Percentiles rank a stretch among this genome's conserved stretches.
These are phyloP conservation scores for Synanthedon myopaeformis DNA, from an alignment of 2,888 invertebrate species.

Conservation along the genomic window DNA sequence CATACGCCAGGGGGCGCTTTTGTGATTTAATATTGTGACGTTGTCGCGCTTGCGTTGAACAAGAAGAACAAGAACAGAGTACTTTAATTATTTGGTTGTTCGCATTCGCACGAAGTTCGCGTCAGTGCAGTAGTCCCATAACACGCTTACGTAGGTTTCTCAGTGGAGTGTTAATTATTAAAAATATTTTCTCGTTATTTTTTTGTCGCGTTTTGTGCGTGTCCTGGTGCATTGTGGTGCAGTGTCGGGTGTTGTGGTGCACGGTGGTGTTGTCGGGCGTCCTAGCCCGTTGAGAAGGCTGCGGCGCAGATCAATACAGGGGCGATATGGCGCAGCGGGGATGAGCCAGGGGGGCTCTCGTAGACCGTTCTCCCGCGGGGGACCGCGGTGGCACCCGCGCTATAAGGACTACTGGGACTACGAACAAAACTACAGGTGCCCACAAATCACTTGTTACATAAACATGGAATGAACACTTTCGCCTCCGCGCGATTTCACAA, in stretches of 20 bases:
- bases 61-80: conserved; percentile 4
- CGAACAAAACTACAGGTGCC: conserved; percentile 60
- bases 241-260: conserved; percentile 19
- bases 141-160: conserved; percentile 29
- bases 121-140: conserved; percentile 37
- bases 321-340: conserved; percentile 43
- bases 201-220: conserved; percentile 24
- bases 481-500: conserved; percentile 1
- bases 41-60: conserved; percentile 37
- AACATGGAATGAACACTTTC: conserved; percentile 3
- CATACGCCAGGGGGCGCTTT: conserved; percentile 26
- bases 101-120: conserved; percentile 47
- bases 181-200: conserved; percentile 5
- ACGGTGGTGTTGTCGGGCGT: conserved; percentile 13
- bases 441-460: not conserved
- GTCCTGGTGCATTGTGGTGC: conserved; percentile 21
- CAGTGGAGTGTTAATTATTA: conserved; percentile 23
- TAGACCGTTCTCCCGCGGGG: conserved; percentile 60
- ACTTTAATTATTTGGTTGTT: conserved; percentile 14
- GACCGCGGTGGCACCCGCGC: conserved; percentile 62
- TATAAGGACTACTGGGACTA: conserved; percentile 68
- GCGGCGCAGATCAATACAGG: conserved; percentile 47
- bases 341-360: conserved; percentile 65
- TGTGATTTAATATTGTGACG: conserved; percentile 17
- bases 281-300: conserved; percentile 24